These are phyloP conservation scores for Sciaenops ocellatus DNA, from an alignment of 2,797 vertebrate genomes.

Conservation along the genomic window DNA sequence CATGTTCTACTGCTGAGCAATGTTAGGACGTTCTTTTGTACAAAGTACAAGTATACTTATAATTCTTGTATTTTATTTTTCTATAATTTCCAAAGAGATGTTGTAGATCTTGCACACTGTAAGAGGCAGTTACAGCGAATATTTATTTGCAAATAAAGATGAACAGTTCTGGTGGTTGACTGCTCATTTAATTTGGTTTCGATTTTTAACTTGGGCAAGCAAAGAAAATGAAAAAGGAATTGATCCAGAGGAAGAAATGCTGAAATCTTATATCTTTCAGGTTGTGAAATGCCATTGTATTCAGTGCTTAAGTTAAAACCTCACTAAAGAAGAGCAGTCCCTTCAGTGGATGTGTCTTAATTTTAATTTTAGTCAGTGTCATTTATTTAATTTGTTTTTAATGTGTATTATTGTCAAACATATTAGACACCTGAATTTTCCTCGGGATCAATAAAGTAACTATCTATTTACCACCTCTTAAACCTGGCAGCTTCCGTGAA, in stretches of 20 bases:
- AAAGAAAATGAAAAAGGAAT: background rate
- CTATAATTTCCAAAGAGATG: constrained; percentile 97
- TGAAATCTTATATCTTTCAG: background rate
- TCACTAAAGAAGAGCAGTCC: background rate
- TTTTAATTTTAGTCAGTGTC: background rate
- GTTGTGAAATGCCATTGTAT: background rate
- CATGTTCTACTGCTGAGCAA: constrained; percentile 96
- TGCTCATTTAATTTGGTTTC: constrained; percentile 64
- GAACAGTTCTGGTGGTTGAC: constrained; percentile 89
- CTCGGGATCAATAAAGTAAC: too few species aligned
- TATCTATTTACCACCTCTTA: background rate
- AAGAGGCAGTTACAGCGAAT: constrained; percentile 93
- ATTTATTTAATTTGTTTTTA: background rate
- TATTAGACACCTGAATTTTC: background rate
- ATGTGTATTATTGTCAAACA: background rate
- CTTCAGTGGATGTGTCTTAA: background rate
- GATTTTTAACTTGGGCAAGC: constrained; percentile 1
- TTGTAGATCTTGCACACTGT: constrained; percentile 95
- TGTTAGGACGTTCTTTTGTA: constrained; percentile 97
- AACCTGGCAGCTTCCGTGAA: background rate
- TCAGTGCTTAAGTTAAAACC: background rate
- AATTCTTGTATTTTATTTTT: constrained; percentile 99
- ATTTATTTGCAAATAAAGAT: constrained; percentile 98
- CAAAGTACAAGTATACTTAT: constrained; percentile 96
- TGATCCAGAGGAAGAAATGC: background rate